Percentiles rank a stretch among this genome's conserved stretches.
Conservation (phyloP, 2,888 invertebrate species). For the Lampropteryx suffumata region DNA sequence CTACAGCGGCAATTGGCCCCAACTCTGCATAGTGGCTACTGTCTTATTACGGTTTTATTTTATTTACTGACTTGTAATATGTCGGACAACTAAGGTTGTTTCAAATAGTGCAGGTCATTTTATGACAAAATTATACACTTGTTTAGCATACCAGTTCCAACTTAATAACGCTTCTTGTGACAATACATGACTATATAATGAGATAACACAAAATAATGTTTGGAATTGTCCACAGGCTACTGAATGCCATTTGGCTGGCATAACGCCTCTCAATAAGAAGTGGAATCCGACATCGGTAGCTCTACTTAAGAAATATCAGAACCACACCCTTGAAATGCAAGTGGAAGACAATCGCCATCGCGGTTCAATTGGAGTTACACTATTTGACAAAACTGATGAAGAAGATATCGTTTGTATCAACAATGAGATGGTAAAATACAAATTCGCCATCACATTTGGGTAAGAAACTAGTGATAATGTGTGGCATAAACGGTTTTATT, state of each 20-base stretch:
- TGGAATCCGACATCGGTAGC: conserved; percentile 63
- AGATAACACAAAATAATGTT: neutral
- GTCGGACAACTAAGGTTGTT: too few relatives aligned
- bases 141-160: too few relatives aligned
- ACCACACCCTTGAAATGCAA: conserved; percentile 50
- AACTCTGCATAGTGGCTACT: too few relatives aligned
- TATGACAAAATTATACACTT: too few relatives aligned
- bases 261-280: conserved; percentile 64
- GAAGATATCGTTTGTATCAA: conserved; percentile 62
- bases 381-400: conserved; percentile 52
- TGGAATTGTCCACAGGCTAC: conserved; percentile 49
- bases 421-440: conserved; percentile 65
- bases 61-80: too few relatives aligned
- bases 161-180: too few relatives aligned
- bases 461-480: conserved; percentile 36
- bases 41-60: too few relatives aligned
- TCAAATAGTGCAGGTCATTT: too few relatives aligned
- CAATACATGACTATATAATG: too few relatives aligned
- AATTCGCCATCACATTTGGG: conserved; percentile 70
- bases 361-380: conserved; percentile 59
- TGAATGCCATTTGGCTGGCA: conserved; percentile 68
- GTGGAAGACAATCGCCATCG: conserved; percentile 56
- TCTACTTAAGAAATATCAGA: conserved; percentile 51
- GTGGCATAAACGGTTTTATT: too few relatives aligned
- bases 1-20: too few relatives aligned